Base-by-base conservation (phyloP, 2,797 vertebrate species). In the Poecilia velifera region DNA sequence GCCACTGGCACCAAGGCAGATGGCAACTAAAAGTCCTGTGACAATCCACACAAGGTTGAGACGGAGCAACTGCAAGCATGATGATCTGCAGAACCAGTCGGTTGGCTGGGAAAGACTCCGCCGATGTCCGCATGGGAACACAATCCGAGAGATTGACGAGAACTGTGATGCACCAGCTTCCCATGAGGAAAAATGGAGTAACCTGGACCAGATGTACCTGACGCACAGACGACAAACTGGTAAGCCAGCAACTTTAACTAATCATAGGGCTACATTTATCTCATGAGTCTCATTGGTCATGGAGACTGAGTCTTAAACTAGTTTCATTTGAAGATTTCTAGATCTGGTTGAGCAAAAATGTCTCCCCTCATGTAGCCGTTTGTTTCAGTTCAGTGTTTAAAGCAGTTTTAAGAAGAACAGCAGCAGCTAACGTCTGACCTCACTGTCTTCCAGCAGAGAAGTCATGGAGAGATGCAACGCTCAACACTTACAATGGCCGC, bases 51-150 rank as follows among this genome's bases (percentile, higher is more conserved):
- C 90, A 0, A 94, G 90, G 82, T 79, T 88, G 25, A 86, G 80
- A 57, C 92, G 92, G 25, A 93, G 89, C 79, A 94, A 92, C 81
- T 92, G 82, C 1, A 31, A 43, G 1, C 94, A 88, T 34, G 81
- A 83, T 0, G 83, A 92, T 74, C 79, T n/a, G 12, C 91, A 77
- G 78, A 84, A 43, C 47, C 86, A 73, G 66, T 68, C 79, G 0
- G 55, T 34, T 0, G 59, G 39, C 0, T 78, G 86, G 88, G 90
- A 93, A 43, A 72, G 82, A 39, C 68, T 76, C 41, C 82, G 9
- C 16, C 78, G 76, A 76, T 87, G 84, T 79, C 89, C 87, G 31
- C 84, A 92, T 0, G 88, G 89, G 34, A 89, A 90, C 53, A 16
- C 78, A 78, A 84, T 86, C 47, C 66, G 25, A 73, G 92, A 92